Percentiles rank a stretch among this genome's conserved stretches.
These are phyloP conservation scores for Argyrosomus japonicus DNA, from an alignment of 2,113 vertebrate genomes.

Conservation along the genomic window DNA sequence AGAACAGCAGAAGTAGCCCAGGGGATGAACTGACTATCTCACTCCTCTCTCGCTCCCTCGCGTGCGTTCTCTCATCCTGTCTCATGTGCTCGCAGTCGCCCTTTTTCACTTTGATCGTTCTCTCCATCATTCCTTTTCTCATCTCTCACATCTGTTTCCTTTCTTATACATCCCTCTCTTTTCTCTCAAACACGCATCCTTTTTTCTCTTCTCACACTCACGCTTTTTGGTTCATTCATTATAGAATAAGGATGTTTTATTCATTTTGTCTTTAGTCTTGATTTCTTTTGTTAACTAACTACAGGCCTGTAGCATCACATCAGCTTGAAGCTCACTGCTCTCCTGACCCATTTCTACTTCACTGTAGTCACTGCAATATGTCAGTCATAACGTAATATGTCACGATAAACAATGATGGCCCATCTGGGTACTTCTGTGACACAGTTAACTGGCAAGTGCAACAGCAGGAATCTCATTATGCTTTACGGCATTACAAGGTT, in stretches of 20 bases:
- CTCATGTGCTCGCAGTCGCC: conserved; percentile 25
- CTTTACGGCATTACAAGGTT: conserved; percentile 35
- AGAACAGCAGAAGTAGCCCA: conserved; percentile 73
- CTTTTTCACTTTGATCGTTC: conserved; percentile 54
- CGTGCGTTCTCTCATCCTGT: conserved; percentile 45
- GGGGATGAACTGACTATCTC: conserved; percentile 66
- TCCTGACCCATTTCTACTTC: conserved; percentile 66
- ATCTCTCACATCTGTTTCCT: conserved; percentile 29
- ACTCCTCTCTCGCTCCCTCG: conserved; percentile 40
- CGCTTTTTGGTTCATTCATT: conserved; percentile 66
- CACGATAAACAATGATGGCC: conserved; percentile 43
- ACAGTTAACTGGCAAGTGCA: conserved; percentile 41
- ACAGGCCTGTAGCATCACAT: conserved; percentile 44
- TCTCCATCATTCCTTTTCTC: conserved; percentile 27
- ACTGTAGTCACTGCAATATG: conserved; percentile 48
- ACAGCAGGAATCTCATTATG: conserved; percentile 40
- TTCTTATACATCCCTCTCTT: conserved; percentile 9
- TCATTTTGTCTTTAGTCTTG: conserved; percentile 66
- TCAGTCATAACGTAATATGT: conserved; percentile 61
- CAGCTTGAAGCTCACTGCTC: conserved; percentile 41
- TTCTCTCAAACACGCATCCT: conserved; percentile 26
- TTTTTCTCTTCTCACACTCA: conserved; percentile 24
- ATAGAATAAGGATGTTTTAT: conserved; percentile 73
- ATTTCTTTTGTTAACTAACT: conserved; percentile 67
- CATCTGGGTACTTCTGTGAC: conserved; percentile 40